Base-by-base conservation (phyloP, 2,797 vertebrate genomes). In the Peromyscus melanophrys region DNA sequence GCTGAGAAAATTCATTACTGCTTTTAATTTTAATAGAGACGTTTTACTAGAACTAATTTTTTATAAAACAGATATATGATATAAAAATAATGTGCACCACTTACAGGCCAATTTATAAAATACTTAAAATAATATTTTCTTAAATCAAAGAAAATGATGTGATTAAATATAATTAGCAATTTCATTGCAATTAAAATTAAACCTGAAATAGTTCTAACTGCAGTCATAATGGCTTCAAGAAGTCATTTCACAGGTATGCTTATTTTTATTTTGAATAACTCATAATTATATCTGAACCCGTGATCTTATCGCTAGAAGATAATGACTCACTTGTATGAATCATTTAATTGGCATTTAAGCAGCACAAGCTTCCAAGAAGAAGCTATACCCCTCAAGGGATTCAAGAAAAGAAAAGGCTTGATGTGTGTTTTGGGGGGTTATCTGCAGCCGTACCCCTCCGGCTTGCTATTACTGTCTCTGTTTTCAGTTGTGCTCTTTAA, bases 101-200 rank as follows among this genome's bases (percentile, higher is more conserved):
- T 73, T 77, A 76, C 67, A 57, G 67, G 17, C 4, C 75, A 96
- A 75, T 43, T 88, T 92, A 61, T 92, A 86, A 92, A 59, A n/a
- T 89, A 91, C 76, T 88, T 23, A 88, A 27, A 55, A 4, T 75
- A 96, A 87, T 76, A 71, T 90, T 86, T 91, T 87, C 81, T 92
- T 95, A 31, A 86, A 81, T 84, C 13, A 93, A 73, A 95, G 21
- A 82, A 94, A 96, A 96, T 89, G 3, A 69, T 55, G 6, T 71
- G 59, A 80, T 91, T 93, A 95, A 93, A 77, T 87, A 92, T 83
- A 92, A 95, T 86, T 92, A 96, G 21, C 2, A 81, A 93, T 67
- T 86, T 4, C 10, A 75, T 67, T 84, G 75, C 69, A 86, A 81
- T 92, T 52, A 92, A 96, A 96, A 95, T 88, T 88, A 94, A 91